Base-by-base conservation (phyloP, 2,888 invertebrate genomes). In the Yponomeuta malinellus region DNA sequence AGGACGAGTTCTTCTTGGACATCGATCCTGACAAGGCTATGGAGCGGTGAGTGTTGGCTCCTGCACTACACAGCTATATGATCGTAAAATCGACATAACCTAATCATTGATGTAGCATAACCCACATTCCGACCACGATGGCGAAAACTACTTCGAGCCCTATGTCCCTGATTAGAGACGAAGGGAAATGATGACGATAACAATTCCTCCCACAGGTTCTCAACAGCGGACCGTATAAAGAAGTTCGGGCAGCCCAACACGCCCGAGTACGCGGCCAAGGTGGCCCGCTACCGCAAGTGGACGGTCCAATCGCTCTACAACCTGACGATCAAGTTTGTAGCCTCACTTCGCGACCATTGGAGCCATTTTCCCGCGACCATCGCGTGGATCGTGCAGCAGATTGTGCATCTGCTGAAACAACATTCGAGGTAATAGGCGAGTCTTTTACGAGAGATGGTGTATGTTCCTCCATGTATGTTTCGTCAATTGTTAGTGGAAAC, bases 1-100 rank as follows among this genome's bases (percentile, higher is more conserved):
- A 97, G 77, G 97, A 97, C 80, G 98, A 98, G 82, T 95, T 95
- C 87, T 97, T 96, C 87, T 93, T 98, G 70, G 98, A 99, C 83
- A 95, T 98, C 59, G 98, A 99, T 87, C 97, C 98, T 0, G 95
- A 96, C 74, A 98, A 98, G 83, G 95, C 95, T 71, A 93, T 95
- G 75, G 94, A 96, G 79, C 94, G 96, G 93, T 95, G 74, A 76
- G 43, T 43, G 6, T 63, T 63, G 8, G 43, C 43, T 59, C 59
- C 59, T 59, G 59, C 59, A n/a, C 3, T 15, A 63, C 15, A 63
- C 63, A 63, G 15, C 3, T 37, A 23, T 23, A 23, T 23, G 23
- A 23, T 23, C 23, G 23, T 23, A 23, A 23, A 23, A 23, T 23
- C 23, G 23, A 23, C 23, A 0, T 23, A 23, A 23, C 23, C 23